Conservation (phyloP, 2,888 invertebrate genomes). For the Pyrgus malvae region DNA sequence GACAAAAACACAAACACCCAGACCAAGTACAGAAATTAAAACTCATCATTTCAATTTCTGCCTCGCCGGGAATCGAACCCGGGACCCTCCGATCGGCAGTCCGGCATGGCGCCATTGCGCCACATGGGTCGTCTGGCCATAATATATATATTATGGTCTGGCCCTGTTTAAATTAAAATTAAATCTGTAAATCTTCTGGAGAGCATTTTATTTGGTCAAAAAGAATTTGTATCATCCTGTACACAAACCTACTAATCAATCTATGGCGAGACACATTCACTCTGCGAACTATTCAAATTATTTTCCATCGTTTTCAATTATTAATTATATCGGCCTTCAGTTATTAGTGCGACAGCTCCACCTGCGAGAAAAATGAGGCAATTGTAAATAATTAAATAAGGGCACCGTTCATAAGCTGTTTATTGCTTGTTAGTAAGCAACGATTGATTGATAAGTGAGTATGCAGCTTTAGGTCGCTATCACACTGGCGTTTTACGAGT, state of each 20-base stretch:
- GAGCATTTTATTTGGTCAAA: neutral
- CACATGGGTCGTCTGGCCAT: no score
- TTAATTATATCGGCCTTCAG: constrained; percentile 12
- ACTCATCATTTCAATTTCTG: no score
- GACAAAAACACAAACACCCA: no score
- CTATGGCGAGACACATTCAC: constrained; percentile 9
- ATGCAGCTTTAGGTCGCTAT: no score
- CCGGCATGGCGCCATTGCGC: no score
- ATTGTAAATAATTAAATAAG: constrained; percentile 18
- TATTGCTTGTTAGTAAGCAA: neutral
- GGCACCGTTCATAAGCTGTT: neutral
- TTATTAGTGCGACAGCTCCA: constrained; percentile 27
- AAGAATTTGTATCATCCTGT: neutral
- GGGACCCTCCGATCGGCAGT: no score
- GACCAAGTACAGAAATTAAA: no score
- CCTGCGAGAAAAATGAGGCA: constrained; percentile 31
- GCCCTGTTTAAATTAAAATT: no score
- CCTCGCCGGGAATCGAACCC: no score
- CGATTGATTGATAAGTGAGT: neutral
- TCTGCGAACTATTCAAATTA: constrained; percentile 27
- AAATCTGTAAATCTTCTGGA: no score
- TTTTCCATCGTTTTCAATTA: constrained; percentile 23
- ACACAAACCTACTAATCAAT: neutral
- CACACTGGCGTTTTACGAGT: no score
- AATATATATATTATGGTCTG: no score